Evolutionary conservation across 2,113 vertebrate genomes (phyloP).

Genomic region (Hystrix cristata): DNA sequence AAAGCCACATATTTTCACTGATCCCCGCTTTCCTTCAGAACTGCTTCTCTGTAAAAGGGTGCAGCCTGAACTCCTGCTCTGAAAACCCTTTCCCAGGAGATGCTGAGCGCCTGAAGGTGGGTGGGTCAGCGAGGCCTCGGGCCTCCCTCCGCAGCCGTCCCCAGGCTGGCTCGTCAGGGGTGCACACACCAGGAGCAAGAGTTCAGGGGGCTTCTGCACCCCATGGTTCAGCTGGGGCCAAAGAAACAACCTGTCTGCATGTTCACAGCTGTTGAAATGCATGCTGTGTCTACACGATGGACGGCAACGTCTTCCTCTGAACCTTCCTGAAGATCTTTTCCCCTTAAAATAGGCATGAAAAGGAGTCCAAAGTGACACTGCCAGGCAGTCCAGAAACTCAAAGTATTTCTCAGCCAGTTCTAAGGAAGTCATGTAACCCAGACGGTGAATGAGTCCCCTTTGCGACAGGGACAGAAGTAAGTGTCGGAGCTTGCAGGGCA

Average conservation of each 20-base stretch:
- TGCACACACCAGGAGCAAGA: neutral
- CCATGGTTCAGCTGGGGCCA: conserved; percentile 55
- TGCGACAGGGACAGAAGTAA: neutral
- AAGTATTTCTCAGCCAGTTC: conserved; percentile 2
- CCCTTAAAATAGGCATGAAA: conserved; percentile 60
- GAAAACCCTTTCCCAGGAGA: neutral
- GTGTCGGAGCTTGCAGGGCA: neutral
- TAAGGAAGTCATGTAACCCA: neutral
- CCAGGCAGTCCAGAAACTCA: conserved; percentile 41
- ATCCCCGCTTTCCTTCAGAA: neutral
- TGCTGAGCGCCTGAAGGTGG: neutral
- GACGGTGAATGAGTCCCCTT: neutral
- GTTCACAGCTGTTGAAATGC: conserved; percentile 66
- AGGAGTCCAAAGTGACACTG: conserved; percentile 49
- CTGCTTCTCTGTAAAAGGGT: neutral
- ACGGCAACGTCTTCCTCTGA: conserved; percentile 44
- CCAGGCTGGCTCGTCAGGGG: neutral
- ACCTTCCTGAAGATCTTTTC: neutral
- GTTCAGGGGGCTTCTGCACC: neutral
- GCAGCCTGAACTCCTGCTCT: neutral
- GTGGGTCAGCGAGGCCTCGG: neutral
- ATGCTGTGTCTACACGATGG: conserved; percentile 44
- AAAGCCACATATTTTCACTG: neutral
- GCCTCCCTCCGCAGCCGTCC: neutral
- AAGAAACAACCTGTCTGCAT: conserved; percentile 63